phyloP scores from a whole-genome alignment of 2,113 vertebrate genomes.

The Pipra filicauda region DNA sequence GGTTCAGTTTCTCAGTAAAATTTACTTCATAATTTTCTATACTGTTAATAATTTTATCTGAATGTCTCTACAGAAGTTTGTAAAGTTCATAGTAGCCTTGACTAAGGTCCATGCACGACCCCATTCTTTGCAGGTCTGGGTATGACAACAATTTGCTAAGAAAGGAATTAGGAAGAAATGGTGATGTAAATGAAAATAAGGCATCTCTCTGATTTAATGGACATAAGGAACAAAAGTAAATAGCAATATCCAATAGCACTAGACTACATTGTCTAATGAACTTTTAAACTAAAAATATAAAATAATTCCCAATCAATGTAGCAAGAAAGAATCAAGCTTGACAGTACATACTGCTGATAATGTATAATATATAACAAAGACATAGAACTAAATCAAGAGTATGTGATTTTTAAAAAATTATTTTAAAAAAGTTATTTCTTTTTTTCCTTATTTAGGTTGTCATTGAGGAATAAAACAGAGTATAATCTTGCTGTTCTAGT shows the following conservation, averaged over 20 bases:
- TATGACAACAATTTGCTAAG: not conserved
- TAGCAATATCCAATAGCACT: not conserved
- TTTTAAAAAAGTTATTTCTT: not conserved
- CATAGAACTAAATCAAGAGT: not conserved
- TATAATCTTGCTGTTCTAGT: not conserved
- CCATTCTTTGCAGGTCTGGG: not conserved
- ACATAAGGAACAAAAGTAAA: not conserved
- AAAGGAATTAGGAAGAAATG: not conserved
- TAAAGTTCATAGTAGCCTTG: not conserved
- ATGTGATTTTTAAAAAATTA: not conserved
- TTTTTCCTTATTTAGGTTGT: not conserved
- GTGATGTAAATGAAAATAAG: not conserved
- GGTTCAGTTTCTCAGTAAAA: not conserved
- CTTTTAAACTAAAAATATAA: not conserved
- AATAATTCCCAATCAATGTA: accelerated
- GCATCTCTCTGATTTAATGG: not conserved
- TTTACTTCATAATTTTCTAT: not conserved
- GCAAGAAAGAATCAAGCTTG: not conserved
- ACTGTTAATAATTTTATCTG: not conserved
- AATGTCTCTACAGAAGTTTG: not conserved
- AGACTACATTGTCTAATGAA: not conserved
- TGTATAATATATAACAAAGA: not conserved
- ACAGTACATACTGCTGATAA: not conserved
- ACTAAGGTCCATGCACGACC: not conserved
- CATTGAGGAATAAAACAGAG: not conserved